Percentiles rank a stretch among this genome's conserved stretches.
Evolutionary conservation across 2,888 invertebrate genomes (phyloP).

Genomic region (Agapostemon virescens): DNA sequence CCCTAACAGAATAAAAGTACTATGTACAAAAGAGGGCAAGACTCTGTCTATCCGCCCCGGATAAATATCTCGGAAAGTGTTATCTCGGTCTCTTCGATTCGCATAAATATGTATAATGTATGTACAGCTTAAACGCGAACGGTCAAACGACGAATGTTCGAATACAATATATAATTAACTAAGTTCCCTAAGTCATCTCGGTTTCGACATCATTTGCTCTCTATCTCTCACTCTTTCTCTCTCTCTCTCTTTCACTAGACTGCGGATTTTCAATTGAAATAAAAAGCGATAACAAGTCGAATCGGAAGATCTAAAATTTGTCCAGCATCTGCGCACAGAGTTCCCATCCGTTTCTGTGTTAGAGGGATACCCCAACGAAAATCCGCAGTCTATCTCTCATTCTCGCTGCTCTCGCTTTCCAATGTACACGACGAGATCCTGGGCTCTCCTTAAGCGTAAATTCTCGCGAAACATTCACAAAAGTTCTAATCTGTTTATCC

Average conservation of each 20-base stretch:
- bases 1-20: constrained; percentile 43
- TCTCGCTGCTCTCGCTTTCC: neutral
- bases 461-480: constrained; percentile 8
- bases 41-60: constrained; percentile 16
- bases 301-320: neutral
- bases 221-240: neutral
- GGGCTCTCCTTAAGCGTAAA: constrained; percentile 53
- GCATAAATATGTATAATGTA: constrained; percentile 55
- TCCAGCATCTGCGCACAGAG: too few relatives aligned
- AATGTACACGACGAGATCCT: constrained; percentile 57
- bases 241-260: neutral
- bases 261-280: neutral
- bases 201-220: constrained; percentile 9
- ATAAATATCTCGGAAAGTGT: constrained; percentile 51
- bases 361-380: neutral
- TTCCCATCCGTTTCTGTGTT: neutral
- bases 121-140: constrained; percentile 45
- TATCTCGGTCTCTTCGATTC: constrained; percentile 46
- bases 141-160: constrained; percentile 36
- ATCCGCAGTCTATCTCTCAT: constrained; percentile 1
- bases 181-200: neutral
- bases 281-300: neutral
- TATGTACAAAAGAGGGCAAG: constrained; percentile 58
- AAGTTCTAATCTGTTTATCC: neutral
- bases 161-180: constrained; percentile 20